Evolutionary conservation across 2,888 invertebrate species (phyloP).

Genomic region (Eugnorisma glareosa): DNA sequence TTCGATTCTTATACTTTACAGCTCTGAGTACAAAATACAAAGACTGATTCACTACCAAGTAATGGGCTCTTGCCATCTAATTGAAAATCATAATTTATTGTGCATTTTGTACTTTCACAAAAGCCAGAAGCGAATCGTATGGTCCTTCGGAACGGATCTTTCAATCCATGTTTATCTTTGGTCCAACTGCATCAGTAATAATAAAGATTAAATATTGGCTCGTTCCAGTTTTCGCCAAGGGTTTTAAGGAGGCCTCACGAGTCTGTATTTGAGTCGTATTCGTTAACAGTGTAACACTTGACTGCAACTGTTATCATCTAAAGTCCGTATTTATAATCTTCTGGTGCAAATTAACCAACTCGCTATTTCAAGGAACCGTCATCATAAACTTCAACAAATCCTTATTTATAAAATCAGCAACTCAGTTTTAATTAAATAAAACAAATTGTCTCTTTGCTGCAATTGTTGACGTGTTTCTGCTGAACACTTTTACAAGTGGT

Average conservation of each 20-base stretch:
- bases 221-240: constrained; percentile 34
- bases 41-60: neutral
- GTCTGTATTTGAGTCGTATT: too few species aligned
- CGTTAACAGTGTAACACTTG: constrained; percentile 36
- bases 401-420: constrained; percentile 49
- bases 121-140: neutral
- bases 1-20: neutral
- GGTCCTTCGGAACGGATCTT: constrained; percentile 28
- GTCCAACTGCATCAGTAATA: constrained; percentile 29
- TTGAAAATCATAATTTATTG: constrained; percentile 1
- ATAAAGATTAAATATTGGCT: constrained; percentile 41
- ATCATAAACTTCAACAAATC: constrained; percentile 45
- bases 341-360: constrained; percentile 39
- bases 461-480: constrained; percentile 55
- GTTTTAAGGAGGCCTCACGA: constrained; percentile 10
- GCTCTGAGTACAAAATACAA: constrained; percentile 4
- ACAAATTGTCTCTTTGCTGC: constrained; percentile 53
- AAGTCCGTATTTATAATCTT: constrained; percentile 31
- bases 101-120: constrained; percentile 17
- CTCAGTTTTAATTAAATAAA: constrained; percentile 57
- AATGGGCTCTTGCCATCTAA: neutral
- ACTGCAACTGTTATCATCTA: constrained; percentile 29
- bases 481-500: constrained; percentile 45
- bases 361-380: constrained; percentile 38
- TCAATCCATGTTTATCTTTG: constrained; percentile 32